A percentile compares a stretch with the other conserved stretches of the same genome.
Conservation (phyloP, 2,113 vertebrate genomes). For the Trogon melanurus region DNA sequence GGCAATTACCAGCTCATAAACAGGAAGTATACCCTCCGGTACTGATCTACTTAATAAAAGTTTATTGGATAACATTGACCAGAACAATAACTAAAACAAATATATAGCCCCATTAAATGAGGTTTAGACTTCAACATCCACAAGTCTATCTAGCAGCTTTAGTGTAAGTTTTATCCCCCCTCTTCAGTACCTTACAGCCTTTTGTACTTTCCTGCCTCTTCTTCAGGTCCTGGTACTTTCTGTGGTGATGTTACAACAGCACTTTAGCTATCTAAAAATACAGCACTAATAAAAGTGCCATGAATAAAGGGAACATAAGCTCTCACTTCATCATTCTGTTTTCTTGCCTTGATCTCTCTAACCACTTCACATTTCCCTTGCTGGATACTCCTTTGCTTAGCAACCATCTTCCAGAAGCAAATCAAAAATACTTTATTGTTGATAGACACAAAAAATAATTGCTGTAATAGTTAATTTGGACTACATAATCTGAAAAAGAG, state of each 20-base stretch:
- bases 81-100: slow-evolving; percentile 17
- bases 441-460: neutral
- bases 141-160: neutral
- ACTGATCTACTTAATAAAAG: slow-evolving; percentile 8
- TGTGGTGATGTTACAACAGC: neutral
- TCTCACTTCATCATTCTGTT: slow-evolving; percentile 15
- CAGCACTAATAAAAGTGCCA: neutral
- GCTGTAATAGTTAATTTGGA: neutral
- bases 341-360: slow-evolving; percentile 44
- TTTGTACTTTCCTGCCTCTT: slow-evolving; percentile 25
- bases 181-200: neutral
- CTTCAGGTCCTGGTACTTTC: neutral
- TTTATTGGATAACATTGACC: slow-evolving; percentile 38
- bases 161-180: slow-evolving; percentile 3
- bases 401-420: neutral
- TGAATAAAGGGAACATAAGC: slow-evolving; percentile 23
- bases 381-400: neutral
- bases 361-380: neutral
- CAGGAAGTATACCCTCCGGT: neutral
- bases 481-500: neutral
- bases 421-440: neutral
- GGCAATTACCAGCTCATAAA: slow-evolving; percentile 26
- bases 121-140: neutral
- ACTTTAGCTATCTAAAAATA: slow-evolving; percentile 32
- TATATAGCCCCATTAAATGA: neutral